Conservation (phyloP, 2,888 invertebrate species). For the Clivina fossor region DNA sequence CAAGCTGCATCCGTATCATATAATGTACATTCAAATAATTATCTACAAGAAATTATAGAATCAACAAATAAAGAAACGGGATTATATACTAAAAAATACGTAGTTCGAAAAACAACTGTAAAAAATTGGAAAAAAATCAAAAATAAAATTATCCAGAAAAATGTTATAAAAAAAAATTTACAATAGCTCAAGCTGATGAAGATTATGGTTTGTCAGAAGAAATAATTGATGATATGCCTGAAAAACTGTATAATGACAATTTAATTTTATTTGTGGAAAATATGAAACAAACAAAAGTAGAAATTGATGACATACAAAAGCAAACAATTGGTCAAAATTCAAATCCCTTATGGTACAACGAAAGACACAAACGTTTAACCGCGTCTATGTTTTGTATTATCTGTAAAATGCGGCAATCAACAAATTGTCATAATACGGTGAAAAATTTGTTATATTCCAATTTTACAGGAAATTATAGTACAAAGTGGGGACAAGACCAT, state of each 20-base stretch:
- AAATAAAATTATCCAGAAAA: too few relatives aligned
- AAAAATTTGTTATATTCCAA: constrained; percentile 8
- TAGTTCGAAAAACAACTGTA: not conserved
- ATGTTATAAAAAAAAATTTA: constrained; percentile 4
- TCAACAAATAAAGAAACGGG: not conserved
- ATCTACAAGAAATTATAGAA: constrained; percentile 1
- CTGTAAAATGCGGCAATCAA: not conserved
- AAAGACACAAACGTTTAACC: constrained; percentile 1
- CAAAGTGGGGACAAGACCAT: constrained; percentile 4
- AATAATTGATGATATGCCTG: too few relatives aligned
- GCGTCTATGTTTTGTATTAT: constrained; percentile 6
- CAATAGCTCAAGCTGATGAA: too few relatives aligned
- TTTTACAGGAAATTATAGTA: too few relatives aligned
- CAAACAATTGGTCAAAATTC: too few relatives aligned
- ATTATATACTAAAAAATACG: not conserved
- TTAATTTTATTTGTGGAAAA: too few relatives aligned
- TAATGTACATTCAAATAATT: constrained; percentile 11
- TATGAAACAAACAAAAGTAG: too few relatives aligned
- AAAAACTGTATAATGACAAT: too few relatives aligned
- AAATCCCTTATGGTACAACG: too few relatives aligned
- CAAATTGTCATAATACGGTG: not conserved
- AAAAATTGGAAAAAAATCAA: not conserved
- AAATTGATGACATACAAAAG: too few relatives aligned
- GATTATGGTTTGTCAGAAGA: constrained; percentile 13
- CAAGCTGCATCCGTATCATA: constrained; percentile 5